Conservation (phyloP, 2,113 vertebrate species). For the zebrafish (Danio rerio) region GRCz12tu NC_133186.1:19637001-19637500, state of each 20-base stretch:
- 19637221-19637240: slow-evolving; percentile 12
- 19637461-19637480: not conserved
- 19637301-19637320: slow-evolving; percentile 8
- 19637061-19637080: slow-evolving; percentile 29
- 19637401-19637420: slow-evolving; percentile 1
- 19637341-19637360: slow-evolving; percentile 15
- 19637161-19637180: slow-evolving; percentile 25
- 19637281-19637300: not conserved
- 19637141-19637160: slow-evolving; percentile 8
- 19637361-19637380: not conserved
- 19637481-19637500: not conserved
- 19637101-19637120: slow-evolving; percentile 33
- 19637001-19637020: slow-evolving; percentile 21
- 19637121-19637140: slow-evolving; percentile 43
- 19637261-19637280: slow-evolving; percentile 28
- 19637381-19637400: not conserved
- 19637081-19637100: slow-evolving; percentile 40
- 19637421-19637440: slow-evolving; percentile 4
- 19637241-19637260: slow-evolving; percentile 22
- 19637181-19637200: slow-evolving; percentile 1
- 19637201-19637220: slow-evolving; percentile 8
- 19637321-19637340: not conserved
- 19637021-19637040: slow-evolving; percentile 33
- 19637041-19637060: slow-evolving; percentile 43
- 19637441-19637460: slow-evolving; percentile 7